A percentile compares a stretch with the other conserved stretches of the same genome.
These are phyloP conservation scores for Drosophila cracens DNA, from an alignment of 2,888 invertebrate species.

Conservation along the genomic window DNA sequence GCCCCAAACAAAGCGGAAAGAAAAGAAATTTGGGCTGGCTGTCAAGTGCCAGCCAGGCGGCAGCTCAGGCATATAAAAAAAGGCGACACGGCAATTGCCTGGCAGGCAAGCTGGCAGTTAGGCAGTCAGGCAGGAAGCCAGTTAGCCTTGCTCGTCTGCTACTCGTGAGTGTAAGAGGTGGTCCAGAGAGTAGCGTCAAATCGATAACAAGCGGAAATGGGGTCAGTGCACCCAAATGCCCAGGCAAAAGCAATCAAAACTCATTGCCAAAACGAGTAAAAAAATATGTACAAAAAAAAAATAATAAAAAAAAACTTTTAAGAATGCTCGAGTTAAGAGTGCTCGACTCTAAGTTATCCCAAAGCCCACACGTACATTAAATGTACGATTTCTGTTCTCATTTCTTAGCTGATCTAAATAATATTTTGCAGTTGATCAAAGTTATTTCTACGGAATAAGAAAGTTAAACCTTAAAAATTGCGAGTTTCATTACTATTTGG, in stretches of 20 bases:
- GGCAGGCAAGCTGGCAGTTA: slow-evolving; percentile 31
- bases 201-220: slow-evolving; percentile 80
- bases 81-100: slow-evolving; percentile 65
- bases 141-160: neutral
- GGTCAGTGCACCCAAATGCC: slow-evolving; percentile 78
- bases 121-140: slow-evolving; percentile 45
- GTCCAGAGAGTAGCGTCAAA: slow-evolving; percentile 58
- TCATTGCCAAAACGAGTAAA: slow-evolving; percentile 73
- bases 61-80: slow-evolving; percentile 61
- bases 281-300: slow-evolving; percentile 10
- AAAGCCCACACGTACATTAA: neutral
- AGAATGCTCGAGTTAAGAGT: neutral
- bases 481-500: neutral
- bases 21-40: slow-evolving; percentile 63
- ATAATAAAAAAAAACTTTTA: neutral
- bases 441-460: neutral
- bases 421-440: neutral
- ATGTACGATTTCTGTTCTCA: neutral
- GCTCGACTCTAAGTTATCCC: neutral
- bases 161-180: slow-evolving; percentile 1
- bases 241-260: slow-evolving; percentile 79
- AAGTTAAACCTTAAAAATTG: neutral
- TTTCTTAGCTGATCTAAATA: neutral
- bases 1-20: slow-evolving; percentile 46
- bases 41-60: slow-evolving; percentile 65